These are phyloP conservation scores for Anisognathus igniventris DNA, from an alignment of 2,797 vertebrate species.

Conservation along the genomic window DNA sequence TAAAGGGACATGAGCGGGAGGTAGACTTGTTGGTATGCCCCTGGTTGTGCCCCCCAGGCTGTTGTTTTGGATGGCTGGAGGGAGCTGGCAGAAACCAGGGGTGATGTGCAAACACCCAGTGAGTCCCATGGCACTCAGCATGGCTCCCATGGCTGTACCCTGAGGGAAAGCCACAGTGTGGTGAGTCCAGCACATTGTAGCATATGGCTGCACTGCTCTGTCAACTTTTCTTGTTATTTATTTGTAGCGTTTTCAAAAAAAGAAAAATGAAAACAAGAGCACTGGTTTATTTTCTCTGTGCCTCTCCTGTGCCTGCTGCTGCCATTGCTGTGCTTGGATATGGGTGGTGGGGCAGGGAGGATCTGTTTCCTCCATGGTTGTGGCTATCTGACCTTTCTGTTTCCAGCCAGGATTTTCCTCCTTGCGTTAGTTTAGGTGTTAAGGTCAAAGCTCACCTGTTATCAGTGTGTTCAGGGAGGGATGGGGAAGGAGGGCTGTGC, in stretches of 20 bases:
- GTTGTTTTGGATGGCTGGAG: not conserved
- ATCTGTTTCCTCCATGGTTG: not conserved
- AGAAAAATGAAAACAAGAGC: not conserved
- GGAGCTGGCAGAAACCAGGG: not conserved
- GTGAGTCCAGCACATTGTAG: not conserved
- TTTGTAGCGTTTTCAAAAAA: not conserved
- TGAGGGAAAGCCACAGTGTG: fast-evolving
- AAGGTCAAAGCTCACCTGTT: not conserved
- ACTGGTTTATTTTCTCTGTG: not conserved
- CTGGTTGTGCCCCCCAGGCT: fast-evolving
- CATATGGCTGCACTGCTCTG: not conserved
- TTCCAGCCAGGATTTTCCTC: not conserved
- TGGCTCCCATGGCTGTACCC: not conserved
- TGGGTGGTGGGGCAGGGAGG: not conserved
- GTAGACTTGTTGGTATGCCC: not conserved
- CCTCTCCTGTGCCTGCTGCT: not conserved
- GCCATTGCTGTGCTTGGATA: not conserved
- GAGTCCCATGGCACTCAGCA: not conserved
- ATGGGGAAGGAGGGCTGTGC: not conserved
- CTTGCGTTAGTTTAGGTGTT: not conserved
- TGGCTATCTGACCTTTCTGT: not conserved
- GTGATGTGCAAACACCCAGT: fast-evolving
- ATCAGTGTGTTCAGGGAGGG: fast-evolving
- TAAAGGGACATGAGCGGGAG: fast-evolving
- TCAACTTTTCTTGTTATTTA: not conserved